Evolutionary conservation across 1,140 invertebrate species (phyloP), one percentile per base, ranked within the genome.

Genomic region (Drosophila melanogaster): DNA sequence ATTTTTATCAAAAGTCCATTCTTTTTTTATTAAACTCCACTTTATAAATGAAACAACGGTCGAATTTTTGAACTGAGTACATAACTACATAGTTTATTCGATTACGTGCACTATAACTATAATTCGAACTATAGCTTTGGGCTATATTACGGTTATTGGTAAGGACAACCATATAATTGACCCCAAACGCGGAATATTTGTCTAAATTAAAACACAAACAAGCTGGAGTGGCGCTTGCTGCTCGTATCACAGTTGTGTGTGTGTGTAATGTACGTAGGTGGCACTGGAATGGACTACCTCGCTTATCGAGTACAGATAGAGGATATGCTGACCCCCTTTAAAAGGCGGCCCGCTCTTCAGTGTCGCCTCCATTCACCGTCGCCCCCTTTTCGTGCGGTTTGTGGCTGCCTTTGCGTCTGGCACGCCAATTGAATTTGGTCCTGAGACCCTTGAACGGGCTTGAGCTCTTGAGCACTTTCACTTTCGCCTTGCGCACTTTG

Each of bases 191-290:
- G 35, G 73, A 76, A 76, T 76, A 76, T 67, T 76, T 76, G 49
- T 51, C 73, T 76, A 76, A 26, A 49, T 24, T 41, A 54, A 67
- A 65, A 67, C 65, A 70, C 53, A 57, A 70, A 47, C 58, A 64
- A 78, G 77, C 75, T 65, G 47, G 60, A 55, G 67, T 43, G 73
- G 50, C 70, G 62, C 70, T 70, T 77, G 51, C 73, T 83, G 79
- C 75, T 87, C 70, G 59, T 86, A 86, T 86, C 81, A 86, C 81
- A 86, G 81, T 87, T 87, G 65, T 70, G 77, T 77, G 79, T 77
- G 79, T 76, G 59, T 66, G 75, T 44, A 44, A 44, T 77, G 59
- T 61, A 49, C 53, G 59, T 58, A 26, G 72, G 51, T 41, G 71
- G 58, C 33, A 43, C 57, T 78, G 69, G 73, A 85, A 80, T 67